A percentile compares a stretch with the other conserved stretches of the same genome.
phyloP scores from a whole-genome alignment of 2,888 invertebrate species.

The Diplolepis rosae region DNA sequence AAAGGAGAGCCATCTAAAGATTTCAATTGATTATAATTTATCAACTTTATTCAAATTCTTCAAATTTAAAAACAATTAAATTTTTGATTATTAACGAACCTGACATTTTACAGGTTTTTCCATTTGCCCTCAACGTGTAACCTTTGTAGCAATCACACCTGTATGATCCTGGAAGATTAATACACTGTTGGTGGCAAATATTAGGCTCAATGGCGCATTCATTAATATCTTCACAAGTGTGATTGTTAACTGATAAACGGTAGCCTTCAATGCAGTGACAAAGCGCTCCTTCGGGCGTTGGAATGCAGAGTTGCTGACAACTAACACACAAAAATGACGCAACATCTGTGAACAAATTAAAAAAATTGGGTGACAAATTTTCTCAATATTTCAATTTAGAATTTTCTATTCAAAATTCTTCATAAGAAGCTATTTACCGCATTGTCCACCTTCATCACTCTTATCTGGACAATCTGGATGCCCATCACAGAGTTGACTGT shows the following conservation, averaged over 20 bases:
- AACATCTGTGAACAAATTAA: neutral
- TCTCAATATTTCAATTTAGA: neutral
- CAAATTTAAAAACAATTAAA: neutral
- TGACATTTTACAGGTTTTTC: conserved; percentile 68
- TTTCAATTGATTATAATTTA: neutral
- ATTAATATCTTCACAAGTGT: conserved; percentile 75
- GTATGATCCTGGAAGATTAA: conserved; percentile 67
- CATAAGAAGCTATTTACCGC: no score
- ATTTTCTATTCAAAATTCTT: neutral
- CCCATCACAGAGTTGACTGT: neutral
- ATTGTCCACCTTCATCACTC: conserved; percentile 16
- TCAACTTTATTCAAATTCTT: neutral
- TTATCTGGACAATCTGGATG: neutral
- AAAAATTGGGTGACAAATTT: neutral
- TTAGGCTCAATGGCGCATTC: conserved; percentile 76
- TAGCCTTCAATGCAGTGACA: conserved; percentile 78
- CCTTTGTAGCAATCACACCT: conserved; percentile 65
- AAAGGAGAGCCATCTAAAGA: neutral
- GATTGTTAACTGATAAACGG: conserved; percentile 67
- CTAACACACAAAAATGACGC: neutral
- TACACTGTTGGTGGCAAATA: conserved; percentile 73
- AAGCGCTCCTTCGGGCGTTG: conserved; percentile 58
- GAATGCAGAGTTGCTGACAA: conserved; percentile 4
- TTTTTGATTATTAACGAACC: conserved; percentile 45
- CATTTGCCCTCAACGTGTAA: conserved; percentile 66